Base-by-base conservation (phyloP, 53 echinoderm and acorn worm species). In the Luidia sarsii region DNA sequence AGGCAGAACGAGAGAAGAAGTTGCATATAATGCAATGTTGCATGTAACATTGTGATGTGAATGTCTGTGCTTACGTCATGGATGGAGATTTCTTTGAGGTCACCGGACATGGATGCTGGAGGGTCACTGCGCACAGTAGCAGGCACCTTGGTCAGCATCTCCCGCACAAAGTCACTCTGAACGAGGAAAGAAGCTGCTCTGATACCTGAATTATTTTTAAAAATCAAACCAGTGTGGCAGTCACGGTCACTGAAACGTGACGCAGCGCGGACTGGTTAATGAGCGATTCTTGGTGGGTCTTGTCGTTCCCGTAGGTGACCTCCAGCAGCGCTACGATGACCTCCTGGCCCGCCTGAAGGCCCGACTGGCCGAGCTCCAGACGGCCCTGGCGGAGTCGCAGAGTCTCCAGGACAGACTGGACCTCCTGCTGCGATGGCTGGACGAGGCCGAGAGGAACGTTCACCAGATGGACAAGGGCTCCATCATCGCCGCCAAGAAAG, bases 61-160 rank as follows among this genome's bases (percentile, higher is more conserved):
- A n/a, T n/a, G n/a, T n/a, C n/a, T n/a, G n/a, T n/a, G n/a, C 92
- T 93, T 86, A 96, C 96, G 50, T 96, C 95, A 51, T 89, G 86
- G 9, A 80, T 29, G 11, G 82, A 77, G 59, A 89, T 57, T 23
- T 92, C 93, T n/a, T n/a, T n/a, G n/a, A n/a, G n/a, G n/a, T n/a
- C n/a, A 18, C 80, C 68, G 15, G 81, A 82, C 50, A 84, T 85
- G 27, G 85, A 84, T 18, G 88, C 79, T 0, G 90, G 86, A 3
- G 90, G 61, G 50, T 96, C 96, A 49, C 96, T 96, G 24, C 92
- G 82, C 7, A 90, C 85, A 19, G 95, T 95, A 13, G 95, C 95
- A 1, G 95, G 96, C 3, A 96, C 96, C 48, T 90, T 90, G 45
- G 90, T 91, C 29, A 96, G 65, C 93, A 96, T 88, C 87, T 96